Evolutionary conservation across 2,113 vertebrate species (phyloP), one percentile per base, ranked within the genome.

Genomic region (Gallinago undulata): DNA sequence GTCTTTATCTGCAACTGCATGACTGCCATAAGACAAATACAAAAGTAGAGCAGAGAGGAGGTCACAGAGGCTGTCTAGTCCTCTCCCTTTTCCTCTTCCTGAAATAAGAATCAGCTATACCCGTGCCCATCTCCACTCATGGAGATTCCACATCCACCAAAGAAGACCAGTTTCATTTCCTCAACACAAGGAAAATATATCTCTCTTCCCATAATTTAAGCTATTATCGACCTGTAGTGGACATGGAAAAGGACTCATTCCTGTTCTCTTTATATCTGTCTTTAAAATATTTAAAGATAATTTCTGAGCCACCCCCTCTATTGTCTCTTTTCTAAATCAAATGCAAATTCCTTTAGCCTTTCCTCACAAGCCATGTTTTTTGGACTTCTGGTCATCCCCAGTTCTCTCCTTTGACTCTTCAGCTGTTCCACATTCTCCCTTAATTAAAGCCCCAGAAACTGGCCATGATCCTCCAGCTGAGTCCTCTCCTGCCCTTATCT

Each of bases 371-470:
- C 18, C 21, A 14, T 53, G 27, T 89, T 87, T 92, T 91, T 48
- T 84, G 68, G 73, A 67, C 5, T 84, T 90, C 13, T 83, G 69
- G 39, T 75, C 77, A 89, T 47, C 28, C n/a, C 47, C 16, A 39
- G 0, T 51, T 91, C 43, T 87, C 28, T 91, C 16, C 56, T 81
- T 35, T 66, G 70, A 53, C 19, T 79, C 51, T 86, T 24, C 79
- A 93, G 72, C 63, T 88, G 68, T 83, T 92, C 45, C 59, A 67
- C 50, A 80, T 70, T n/a, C 48, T 84, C 6, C 19, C 13, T 68
- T 51, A 75, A 90, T 53, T 84, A 87, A 89, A 91, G 35, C 43
- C 79, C 35, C 43, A 92, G 62, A 78, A 95, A 87, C 24, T 64
- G 62, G 35, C 53, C 45, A 37, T 39, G 48, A 31, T 75, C 19